Conservation (phyloP, 2,888 invertebrate species). For the Apodemia zela region DNA sequence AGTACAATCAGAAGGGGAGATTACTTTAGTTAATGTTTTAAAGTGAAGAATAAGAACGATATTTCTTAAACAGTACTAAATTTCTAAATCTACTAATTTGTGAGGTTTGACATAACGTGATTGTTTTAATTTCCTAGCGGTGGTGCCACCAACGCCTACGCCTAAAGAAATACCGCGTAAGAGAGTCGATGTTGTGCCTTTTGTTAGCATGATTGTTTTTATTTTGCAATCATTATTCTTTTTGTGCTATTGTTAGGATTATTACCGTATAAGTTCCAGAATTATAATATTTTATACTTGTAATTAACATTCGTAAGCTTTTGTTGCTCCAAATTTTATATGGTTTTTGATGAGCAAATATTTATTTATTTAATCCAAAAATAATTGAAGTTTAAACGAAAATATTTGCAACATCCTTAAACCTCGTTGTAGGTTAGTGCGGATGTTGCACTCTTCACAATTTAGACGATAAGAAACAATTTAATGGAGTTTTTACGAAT, state of each 20-base stretch:
- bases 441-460: too few relatives aligned
- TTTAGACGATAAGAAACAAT: too few relatives aligned
- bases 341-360: neutral
- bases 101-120: slow-evolving; percentile 18
- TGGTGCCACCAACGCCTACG: slow-evolving; percentile 49
- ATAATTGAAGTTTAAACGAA: too few relatives aligned
- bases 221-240: slow-evolving; percentile 22
- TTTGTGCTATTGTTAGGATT: neutral
- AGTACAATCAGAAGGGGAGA: too few relatives aligned
- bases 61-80: slow-evolving; percentile 27
- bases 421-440: too few relatives aligned
- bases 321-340: neutral
- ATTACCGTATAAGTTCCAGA: neutral
- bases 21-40: too few relatives aligned
- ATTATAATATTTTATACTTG: neutral
- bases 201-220: slow-evolving; percentile 34
- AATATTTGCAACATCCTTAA: too few relatives aligned
- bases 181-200: slow-evolving; percentile 43
- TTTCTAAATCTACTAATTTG: slow-evolving; percentile 18
- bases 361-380: too few relatives aligned
- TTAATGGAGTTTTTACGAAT: too few relatives aligned
- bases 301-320: neutral
- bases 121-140: slow-evolving; percentile 45
- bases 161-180: slow-evolving; percentile 58
- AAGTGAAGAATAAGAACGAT: slow-evolving; percentile 16